A percentile compares a stretch with the other conserved stretches of the same genome.
These are phyloP conservation scores for Phaenicophaeus curvirostris DNA, from an alignment of 2,797 vertebrate genomes.

Conservation along the genomic window DNA sequence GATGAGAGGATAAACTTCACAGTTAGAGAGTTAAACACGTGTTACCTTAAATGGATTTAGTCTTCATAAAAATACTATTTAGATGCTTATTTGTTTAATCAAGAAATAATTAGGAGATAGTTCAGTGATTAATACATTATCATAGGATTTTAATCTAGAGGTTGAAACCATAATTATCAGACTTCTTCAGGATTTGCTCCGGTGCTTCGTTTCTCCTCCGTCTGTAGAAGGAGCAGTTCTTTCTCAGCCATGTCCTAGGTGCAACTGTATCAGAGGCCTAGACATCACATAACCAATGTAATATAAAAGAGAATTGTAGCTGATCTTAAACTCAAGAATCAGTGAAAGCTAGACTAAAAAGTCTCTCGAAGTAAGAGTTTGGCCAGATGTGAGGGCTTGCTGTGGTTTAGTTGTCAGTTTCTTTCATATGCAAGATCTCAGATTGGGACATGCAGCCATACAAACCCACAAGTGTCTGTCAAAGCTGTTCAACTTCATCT, in stretches of 20 bases:
- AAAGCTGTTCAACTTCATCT: background rate
- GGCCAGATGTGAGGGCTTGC: background rate
- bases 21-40: background rate
- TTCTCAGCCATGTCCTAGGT: background rate
- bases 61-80: background rate
- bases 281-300: background rate
- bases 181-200: background rate
- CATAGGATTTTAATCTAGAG: background rate
- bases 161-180: background rate
- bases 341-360: background rate
- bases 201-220: background rate
- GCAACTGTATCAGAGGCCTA: accelerated
- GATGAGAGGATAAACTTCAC: background rate
- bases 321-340: background rate
- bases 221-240: background rate
- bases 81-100: background rate
- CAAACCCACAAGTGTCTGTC: background rate
- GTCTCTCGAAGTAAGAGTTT: background rate
- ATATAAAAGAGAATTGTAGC: background rate
- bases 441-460: background rate
- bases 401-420: background rate
- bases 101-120: background rate
- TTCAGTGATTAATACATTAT: background rate
- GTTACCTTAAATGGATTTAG: background rate
- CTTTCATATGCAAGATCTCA: background rate